These are phyloP conservation scores for Probosciger aterrimus DNA, from an alignment of 2,113 vertebrate species.

Conservation along the genomic window DNA sequence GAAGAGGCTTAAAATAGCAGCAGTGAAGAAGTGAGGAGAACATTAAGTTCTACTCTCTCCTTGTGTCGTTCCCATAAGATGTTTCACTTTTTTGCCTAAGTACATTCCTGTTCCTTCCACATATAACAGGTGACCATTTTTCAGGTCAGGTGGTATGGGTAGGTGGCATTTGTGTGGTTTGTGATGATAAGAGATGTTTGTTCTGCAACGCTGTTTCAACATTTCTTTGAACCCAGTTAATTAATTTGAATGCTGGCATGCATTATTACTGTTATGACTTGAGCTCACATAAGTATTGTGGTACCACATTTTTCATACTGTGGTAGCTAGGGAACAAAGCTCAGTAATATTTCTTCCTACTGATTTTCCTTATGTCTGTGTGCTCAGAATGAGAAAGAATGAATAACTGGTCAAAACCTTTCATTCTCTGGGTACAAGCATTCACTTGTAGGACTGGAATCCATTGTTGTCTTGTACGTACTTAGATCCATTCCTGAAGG, in stretches of 20 bases:
- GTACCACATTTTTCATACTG: neutral
- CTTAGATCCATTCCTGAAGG: neutral
- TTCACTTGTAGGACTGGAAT: neutral
- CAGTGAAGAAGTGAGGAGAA: neutral
- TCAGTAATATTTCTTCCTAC: neutral
- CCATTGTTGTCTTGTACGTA: neutral
- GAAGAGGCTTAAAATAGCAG: neutral
- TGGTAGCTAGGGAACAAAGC: neutral
- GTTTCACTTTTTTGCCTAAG: neutral
- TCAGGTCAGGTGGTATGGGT: neutral
- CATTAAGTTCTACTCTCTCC: neutral
- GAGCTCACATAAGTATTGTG: neutral
- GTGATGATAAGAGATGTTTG: neutral
- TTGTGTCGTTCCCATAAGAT: neutral
- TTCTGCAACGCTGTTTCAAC: neutral
- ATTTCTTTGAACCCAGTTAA: neutral
- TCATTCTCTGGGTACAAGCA: neutral
- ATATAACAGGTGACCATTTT: neutral
- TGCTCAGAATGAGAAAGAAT: neutral
- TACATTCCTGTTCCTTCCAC: neutral
- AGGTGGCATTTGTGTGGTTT: neutral
- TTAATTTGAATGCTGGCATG: neutral
- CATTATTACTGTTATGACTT: neutral
- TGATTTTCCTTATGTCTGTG: neutral
- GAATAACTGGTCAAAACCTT: neutral